Evolutionary conservation across 2,888 invertebrate species (phyloP), one percentile per base, ranked within the genome.

Genomic region (Crossocerus cetratus): DNA sequence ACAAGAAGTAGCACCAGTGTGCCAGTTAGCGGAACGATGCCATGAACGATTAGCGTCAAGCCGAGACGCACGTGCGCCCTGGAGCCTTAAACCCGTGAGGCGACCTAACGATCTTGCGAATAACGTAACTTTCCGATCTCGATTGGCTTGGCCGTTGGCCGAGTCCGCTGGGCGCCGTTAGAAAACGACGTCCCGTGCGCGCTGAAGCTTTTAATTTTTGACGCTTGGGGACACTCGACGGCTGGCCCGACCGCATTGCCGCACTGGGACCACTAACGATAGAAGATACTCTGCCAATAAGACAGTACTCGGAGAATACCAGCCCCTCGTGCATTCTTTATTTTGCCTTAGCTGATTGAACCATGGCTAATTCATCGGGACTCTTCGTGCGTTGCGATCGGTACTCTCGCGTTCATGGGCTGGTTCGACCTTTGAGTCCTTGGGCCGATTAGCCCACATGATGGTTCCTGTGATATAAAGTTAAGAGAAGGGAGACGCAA

Each of bases 11-110:
- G 68, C 64, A 63, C 72, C 65, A 62, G 68, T 63, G 65, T 76
- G 74, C 73, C 54, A 78, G 80, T 78, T 80, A 82, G 70, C 71
- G 73, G 71, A 81, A 86, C 81, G 82, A 85, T 74, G 73, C 77
- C 74, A 32, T 66, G 54, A 69, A 68, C 82, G 80, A 86, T 86
- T 84, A 86, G 78, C 74, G 74, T 78, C 66, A 55, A 55, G 54
- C 54, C 22, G 60, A 65, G 49, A 59, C 42, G 65, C 57, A 67
- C 58, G 22, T 55, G 62, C 73, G 59, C 68, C 20, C 20, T 18
- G 65, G 54, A 69, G 44, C 56, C 65, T 56, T 68, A 73, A 69
- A 20, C n/a, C 20, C 44, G 63, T 71, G 32, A 42, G 44, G 53
- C 20, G n/a, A 20, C 44, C 16, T 23, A 32, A 32, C 32, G 5